Evolutionary conservation across 2,113 vertebrate species (phyloP).

Genomic region (Coptodon rendalli): DNA sequence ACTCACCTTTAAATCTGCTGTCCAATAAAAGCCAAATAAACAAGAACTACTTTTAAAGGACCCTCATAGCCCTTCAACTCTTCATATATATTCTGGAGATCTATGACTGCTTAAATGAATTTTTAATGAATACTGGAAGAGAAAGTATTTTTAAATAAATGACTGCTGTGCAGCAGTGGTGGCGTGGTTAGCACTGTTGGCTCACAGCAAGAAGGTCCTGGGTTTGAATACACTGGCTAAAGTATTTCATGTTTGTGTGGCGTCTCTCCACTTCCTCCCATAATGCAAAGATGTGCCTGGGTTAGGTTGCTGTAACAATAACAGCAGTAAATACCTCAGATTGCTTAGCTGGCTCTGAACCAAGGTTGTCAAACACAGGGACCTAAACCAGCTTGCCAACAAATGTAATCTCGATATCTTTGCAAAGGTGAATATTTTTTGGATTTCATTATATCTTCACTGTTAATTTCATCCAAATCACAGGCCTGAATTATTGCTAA

Average conservation of each 20-base stretch:
- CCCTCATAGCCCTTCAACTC: not conserved
- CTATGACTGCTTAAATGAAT: not conserved
- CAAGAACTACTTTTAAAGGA: not conserved
- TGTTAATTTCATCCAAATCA: not conserved
- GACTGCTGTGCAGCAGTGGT: not conserved
- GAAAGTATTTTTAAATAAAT: not conserved
- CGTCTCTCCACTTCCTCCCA: not conserved
- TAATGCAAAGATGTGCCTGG: not conserved
- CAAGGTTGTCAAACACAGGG: not conserved
- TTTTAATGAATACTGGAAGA: not conserved
- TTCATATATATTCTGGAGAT: not conserved
- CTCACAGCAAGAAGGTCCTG: not conserved
- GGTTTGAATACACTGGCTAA: not conserved
- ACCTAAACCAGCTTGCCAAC: not conserved
- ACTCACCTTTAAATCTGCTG: not conserved
- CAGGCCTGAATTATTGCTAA: not conserved
- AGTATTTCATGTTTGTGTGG: not conserved
- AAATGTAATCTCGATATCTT: not conserved
- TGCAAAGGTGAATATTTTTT: not conserved
- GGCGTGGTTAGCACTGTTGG: not conserved
- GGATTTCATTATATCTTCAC: not conserved
- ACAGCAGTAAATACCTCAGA: not conserved
- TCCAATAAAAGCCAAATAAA: not conserved
- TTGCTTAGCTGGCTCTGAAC: not conserved
- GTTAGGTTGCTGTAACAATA: not conserved